Evolutionary conservation across 2,797 vertebrate species (phyloP).

Genomic region (Martes flavigula): DNA sequence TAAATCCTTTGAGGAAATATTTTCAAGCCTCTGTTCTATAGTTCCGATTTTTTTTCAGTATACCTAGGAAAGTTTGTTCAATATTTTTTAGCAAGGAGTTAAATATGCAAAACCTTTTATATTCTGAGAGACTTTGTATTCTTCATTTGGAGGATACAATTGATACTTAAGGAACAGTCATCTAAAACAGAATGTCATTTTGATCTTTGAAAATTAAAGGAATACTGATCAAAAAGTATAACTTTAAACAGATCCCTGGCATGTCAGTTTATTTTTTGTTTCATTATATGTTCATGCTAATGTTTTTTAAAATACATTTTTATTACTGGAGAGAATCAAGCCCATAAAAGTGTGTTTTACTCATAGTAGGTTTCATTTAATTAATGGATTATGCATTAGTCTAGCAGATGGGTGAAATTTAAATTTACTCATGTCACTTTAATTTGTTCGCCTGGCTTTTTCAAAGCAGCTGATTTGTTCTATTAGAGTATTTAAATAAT

Average conservation of each 20-base stretch:
- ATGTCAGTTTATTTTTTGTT: background rate
- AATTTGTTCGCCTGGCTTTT: background rate
- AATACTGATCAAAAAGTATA: slow-evolving; percentile 18
- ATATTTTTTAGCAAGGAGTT: background rate
- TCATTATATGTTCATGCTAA: slow-evolving; percentile 38
- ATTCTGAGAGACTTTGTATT: background rate
- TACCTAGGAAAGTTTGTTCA: background rate
- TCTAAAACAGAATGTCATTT: background rate
- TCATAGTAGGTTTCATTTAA: slow-evolving; percentile 4
- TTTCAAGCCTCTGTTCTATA: background rate
- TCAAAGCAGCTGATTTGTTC: background rate
- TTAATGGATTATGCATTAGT: slow-evolving; percentile 59
- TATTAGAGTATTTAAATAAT: slow-evolving; percentile 28
- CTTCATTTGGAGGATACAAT: background rate
- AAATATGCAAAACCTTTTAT: background rate
- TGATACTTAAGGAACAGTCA: background rate
- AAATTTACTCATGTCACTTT: slow-evolving; percentile 25
- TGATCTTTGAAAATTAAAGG: slow-evolving; percentile 14
- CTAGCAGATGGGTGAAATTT: slow-evolving; percentile 55
- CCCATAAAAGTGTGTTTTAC: slow-evolving; percentile 3
- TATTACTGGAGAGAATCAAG: background rate
- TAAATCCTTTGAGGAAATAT: slow-evolving; percentile 50
- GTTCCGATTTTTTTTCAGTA: background rate
- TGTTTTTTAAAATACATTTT: slow-evolving; percentile 31
- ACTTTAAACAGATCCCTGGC: background rate